These are phyloP conservation scores for Acanthacorydalis orientalis DNA, from an alignment of 2,888 invertebrate genomes.

Conservation along the genomic window DNA sequence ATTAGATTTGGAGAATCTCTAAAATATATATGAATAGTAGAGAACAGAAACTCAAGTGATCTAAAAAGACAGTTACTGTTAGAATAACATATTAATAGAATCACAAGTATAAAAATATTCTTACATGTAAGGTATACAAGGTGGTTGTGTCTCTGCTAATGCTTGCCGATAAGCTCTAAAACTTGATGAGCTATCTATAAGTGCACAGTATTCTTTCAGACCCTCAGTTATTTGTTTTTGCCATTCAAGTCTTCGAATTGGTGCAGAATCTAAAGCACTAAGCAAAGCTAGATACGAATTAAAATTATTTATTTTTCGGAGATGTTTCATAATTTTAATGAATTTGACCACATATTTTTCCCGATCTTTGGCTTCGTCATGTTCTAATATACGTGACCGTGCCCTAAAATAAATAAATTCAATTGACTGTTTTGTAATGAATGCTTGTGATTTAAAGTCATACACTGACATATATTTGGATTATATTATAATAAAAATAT, in stretches of 20 bases:
- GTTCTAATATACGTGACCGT: constrained; percentile 79
- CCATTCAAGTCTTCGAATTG: constrained; percentile 83
- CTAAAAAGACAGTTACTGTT: too few species aligned
- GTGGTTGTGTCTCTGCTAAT: constrained; percentile 85
- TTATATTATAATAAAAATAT: too few species aligned
- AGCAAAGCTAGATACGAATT: constrained; percentile 94
- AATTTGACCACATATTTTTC: constrained; percentile 91
- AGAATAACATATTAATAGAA: too few species aligned
- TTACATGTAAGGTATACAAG: constrained; percentile 98
- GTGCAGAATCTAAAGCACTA: constrained; percentile 93
- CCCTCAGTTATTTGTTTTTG: constrained; percentile 82
- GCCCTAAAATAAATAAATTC: constrained; percentile 35
- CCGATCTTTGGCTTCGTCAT: constrained; percentile 83
- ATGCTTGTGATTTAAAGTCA: too few species aligned
- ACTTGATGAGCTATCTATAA: constrained; percentile 96
- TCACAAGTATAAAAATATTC: constrained; percentile 25
- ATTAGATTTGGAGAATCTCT: too few species aligned
- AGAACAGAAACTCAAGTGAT: too few species aligned
- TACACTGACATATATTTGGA: too few species aligned
- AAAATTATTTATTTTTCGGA: constrained; percentile 94
- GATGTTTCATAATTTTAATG: constrained; percentile 95
- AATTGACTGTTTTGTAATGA: too few species aligned
- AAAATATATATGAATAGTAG: too few species aligned
- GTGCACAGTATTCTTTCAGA: constrained; percentile 82
- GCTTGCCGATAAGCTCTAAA: constrained; percentile 94